Evolutionary conservation across 2,888 invertebrate genomes (phyloP), one percentile per base, ranked within the genome.

Genomic region (Acanthosoma haemorrhoidale): DNA sequence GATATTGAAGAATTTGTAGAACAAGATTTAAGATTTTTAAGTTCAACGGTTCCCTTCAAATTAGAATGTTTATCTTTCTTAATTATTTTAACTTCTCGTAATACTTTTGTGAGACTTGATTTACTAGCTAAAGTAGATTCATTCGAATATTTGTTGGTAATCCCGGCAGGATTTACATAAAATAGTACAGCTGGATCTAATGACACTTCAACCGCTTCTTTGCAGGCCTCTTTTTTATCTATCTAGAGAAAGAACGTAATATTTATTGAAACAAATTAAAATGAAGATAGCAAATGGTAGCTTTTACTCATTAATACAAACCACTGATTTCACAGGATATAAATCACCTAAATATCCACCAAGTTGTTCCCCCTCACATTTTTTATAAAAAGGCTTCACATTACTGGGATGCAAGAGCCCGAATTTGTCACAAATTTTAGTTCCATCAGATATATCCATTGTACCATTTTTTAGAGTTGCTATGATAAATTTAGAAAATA

Each of bases 241-340:
- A 75, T 77, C 80, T 5, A 76, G 79, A 9, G 79, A 81, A 68
- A 84, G 83, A 76, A 84, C 83, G 75, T 79, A 80, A 70, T 80
- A 15, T 57, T 31, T 57, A 13, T 59, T 25, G 16, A 25, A n/a
- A n/a, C n/a, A n/a, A n/a, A n/a, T n/a, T n/a, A n/a, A n/a, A n/a
- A n/a, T n/a, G n/a, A n/a, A n/a, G n/a, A n/a, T n/a, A n/a, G n/a
- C n/a, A n/a, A n/a, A n/a, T n/a, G n/a, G n/a, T n/a, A n/a, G n/a
- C n/a, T n/a, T n/a, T n/a, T 51, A 11, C 25, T 57, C 25, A 51
- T 25, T 25, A 51, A 51, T n/a, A 51, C 51, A 51, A 51, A 51
- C 51, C 51, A 25, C 25, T 25, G 1, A 51, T 51, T 29, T n/a
- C 25, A 51, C 25, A 25, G n/a, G 5, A 51, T 51, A 51, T 21